A percentile compares a stretch with the other conserved stretches of the same genome.
Evolutionary conservation across 2,797 vertebrate genomes (phyloP).

Genomic region (Micrastur ruficollis): DNA sequence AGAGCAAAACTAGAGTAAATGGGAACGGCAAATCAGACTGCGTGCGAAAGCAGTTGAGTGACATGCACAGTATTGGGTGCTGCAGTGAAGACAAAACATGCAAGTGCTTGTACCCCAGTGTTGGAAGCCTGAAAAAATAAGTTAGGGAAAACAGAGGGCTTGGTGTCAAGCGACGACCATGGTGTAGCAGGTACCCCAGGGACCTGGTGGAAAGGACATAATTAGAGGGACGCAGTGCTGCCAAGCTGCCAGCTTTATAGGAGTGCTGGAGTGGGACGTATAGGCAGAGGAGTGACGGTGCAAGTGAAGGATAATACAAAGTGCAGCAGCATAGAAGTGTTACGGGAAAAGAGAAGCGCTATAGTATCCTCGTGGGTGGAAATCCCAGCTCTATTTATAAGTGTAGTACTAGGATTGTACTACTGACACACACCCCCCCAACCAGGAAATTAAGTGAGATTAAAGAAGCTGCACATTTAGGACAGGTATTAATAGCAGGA

Average conservation of each 20-base stretch:
- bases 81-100: background rate
- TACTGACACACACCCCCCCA: background rate
- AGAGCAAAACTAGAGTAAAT: background rate
- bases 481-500: constrained; percentile 41
- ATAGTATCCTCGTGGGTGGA: background rate
- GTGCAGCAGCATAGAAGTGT: background rate
- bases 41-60: background rate
- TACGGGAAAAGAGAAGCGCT: background rate
- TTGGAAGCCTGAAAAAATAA: background rate
- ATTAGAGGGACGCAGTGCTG: background rate
- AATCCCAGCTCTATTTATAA: constrained; percentile 11
- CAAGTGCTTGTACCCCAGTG: background rate
- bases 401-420: constrained; percentile 29
- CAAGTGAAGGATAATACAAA: background rate
- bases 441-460: constrained; percentile 31
- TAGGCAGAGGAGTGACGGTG: background rate
- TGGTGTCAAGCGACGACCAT: background rate
- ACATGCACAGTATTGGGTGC: background rate
- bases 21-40: background rate
- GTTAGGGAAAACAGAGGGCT: background rate
- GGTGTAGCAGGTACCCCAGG: background rate
- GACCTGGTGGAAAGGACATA: background rate
- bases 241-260: constrained; percentile 7
- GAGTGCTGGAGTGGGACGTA: constrained; percentile 7
- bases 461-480: constrained; percentile 37